Percentiles rank a stretch among this genome's conserved stretches.
These are phyloP conservation scores for Manacus vitellinus DNA, from an alignment of 2,113 vertebrate genomes.

Conservation along the genomic window DNA sequence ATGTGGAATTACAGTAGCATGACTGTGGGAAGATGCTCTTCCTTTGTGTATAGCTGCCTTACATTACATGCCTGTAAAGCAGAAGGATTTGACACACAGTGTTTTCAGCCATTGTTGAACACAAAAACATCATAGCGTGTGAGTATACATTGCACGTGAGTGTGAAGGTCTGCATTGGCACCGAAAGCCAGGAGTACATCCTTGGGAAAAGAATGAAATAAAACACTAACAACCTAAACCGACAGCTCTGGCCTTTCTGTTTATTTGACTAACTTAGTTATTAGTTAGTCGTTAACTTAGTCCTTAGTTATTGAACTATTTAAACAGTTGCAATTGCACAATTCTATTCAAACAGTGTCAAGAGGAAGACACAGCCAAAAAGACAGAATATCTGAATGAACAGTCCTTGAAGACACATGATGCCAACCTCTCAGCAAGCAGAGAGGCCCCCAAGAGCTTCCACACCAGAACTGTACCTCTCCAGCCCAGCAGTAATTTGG, in stretches of 20 bases:
- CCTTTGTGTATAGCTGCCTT: background rate
- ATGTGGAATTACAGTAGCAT: background rate
- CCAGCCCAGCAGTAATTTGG: background rate
- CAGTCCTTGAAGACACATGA: background rate
- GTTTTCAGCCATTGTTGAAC: background rate
- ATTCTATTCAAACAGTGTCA: conserved; percentile 64
- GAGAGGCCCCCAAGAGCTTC: background rate
- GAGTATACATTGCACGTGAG: background rate
- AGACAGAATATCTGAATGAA: background rate
- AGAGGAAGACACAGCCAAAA: conserved; percentile 41
- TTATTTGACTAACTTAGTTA: background rate
- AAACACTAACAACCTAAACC: background rate
- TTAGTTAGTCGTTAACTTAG: background rate
- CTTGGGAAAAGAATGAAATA: background rate
- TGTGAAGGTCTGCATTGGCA: background rate
- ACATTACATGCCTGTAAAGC: background rate
- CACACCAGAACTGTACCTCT: background rate
- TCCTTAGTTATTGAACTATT: background rate
- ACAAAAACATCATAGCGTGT: background rate
- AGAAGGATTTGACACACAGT: background rate
- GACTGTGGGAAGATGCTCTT: background rate
- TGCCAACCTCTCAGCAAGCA: background rate
- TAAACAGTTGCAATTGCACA: background rate
- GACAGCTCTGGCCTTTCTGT: background rate
- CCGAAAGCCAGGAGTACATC: background rate